Conservation (phyloP, 2,797 vertebrate genomes). For the Alosa sapidissima region DNA sequence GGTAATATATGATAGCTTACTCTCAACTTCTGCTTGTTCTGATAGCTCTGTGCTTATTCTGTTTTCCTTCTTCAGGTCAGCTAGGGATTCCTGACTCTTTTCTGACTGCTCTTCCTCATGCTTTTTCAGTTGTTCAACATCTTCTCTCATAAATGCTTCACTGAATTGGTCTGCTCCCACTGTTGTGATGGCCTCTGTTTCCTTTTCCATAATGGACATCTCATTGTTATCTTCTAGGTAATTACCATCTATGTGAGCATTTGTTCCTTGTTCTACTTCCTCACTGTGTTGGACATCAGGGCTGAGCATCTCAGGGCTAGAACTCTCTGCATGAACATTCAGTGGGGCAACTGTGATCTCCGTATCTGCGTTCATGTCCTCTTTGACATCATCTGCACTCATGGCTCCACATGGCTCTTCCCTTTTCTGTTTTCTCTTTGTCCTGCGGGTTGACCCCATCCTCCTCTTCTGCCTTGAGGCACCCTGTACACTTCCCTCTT, state of each 20-base stretch:
- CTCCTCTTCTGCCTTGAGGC: constrained; percentile 58
- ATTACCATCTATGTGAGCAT: background rate
- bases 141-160: background rate
- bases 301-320: background rate
- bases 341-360: background rate
- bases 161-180: background rate
- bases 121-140: background rate
- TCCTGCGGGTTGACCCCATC: constrained; percentile 43
- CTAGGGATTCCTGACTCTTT: background rate
- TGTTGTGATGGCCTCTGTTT: background rate
- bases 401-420: background rate
- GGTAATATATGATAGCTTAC: no score
- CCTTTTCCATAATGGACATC: background rate
- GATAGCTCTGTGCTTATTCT: no score
- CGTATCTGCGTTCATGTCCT: background rate
- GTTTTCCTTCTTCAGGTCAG: no score
- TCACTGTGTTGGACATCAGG: background rate
- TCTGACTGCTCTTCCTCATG: background rate
- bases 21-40: no score
- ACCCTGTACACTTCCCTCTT: constrained; percentile 25
- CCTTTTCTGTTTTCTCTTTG: constrained; percentile 17
- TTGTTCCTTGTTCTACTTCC: background rate
- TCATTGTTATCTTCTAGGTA: background rate
- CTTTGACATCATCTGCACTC: background rate
- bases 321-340: background rate